A percentile compares a stretch with the other conserved stretches of the same genome.
These are phyloP conservation scores for Naso thynnoides DNA, from an alignment of 2,797 vertebrate species.

Conservation along the genomic window DNA sequence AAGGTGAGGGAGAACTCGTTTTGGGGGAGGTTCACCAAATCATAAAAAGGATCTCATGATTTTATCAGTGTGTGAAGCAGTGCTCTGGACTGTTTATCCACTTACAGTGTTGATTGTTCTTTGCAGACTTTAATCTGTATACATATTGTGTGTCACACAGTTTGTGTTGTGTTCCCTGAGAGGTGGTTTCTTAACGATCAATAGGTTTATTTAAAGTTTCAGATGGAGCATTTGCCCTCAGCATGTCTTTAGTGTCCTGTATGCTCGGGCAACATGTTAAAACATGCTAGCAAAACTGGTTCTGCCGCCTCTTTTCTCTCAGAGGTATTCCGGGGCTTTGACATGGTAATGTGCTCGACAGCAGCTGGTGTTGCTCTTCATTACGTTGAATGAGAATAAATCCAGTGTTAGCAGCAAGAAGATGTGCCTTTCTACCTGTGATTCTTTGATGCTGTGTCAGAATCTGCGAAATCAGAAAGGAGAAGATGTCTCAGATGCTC, in stretches of 20 bases:
- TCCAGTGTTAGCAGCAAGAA: background rate
- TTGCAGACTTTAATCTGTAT: background rate
- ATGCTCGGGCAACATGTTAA: slow-evolving; percentile 58
- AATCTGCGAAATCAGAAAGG: slow-evolving; percentile 16
- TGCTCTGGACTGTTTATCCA: background rate
- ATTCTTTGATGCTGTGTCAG: background rate
- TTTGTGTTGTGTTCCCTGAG: background rate
- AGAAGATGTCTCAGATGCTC: slow-evolving; percentile 5
- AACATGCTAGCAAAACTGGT: slow-evolving; percentile 80
- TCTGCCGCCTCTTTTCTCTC: slow-evolving; percentile 52
- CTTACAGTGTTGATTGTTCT: background rate
- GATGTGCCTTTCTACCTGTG: background rate
- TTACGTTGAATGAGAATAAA: slow-evolving; percentile 34
- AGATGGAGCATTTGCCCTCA: slow-evolving; percentile 22
- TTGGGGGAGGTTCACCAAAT: background rate
- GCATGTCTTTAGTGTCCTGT: slow-evolving; percentile 47
- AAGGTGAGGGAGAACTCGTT: background rate
- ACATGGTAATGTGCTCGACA: slow-evolving; percentile 49
- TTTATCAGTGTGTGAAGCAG: slow-evolving; percentile 12
- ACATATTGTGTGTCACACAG: background rate
- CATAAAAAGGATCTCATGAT: background rate
- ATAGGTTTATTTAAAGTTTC: slow-evolving; percentile 12
- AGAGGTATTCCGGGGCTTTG: slow-evolving; percentile 52
- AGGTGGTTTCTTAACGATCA: slow-evolving; percentile 1
- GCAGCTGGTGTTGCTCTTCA: slow-evolving; percentile 17